Conservation (phyloP, 2,113 vertebrate species). For the Scalopus aquaticus region DNA sequence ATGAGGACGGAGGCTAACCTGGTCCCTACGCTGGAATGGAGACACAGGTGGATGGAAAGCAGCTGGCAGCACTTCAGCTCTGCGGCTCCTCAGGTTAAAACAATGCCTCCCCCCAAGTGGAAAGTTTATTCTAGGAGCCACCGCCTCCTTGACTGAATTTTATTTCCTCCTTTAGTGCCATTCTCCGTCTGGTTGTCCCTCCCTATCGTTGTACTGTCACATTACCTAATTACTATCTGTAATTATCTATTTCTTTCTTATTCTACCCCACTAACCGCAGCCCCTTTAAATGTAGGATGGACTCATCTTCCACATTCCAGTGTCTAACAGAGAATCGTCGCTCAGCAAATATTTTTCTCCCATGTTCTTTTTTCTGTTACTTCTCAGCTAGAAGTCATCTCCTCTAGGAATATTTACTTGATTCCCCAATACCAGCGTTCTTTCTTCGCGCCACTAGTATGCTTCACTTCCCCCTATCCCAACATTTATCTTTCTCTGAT, state of each 20-base stretch:
- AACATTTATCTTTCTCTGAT: neutral
- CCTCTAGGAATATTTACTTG: neutral
- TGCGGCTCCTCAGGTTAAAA: neutral
- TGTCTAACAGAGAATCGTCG: neutral
- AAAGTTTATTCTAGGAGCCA: neutral
- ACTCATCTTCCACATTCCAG: neutral
- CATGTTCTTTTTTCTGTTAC: neutral
- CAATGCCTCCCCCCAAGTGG: neutral
- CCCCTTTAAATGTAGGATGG: neutral
- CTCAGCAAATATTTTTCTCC: neutral
- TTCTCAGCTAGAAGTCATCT: neutral
- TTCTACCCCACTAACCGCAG: neutral
- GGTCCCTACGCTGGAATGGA: neutral
- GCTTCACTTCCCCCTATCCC: neutral
- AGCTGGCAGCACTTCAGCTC: neutral
- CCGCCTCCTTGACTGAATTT: neutral
- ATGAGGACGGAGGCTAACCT: neutral
- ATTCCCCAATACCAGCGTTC: neutral
- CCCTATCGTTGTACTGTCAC: neutral
- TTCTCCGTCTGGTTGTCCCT: neutral
- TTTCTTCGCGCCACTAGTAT: neutral
- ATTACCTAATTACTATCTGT: neutral
- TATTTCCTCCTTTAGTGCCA: neutral
- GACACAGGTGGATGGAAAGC: accelerated
- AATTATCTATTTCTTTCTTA: neutral